phyloP scores from a whole-genome alignment of 2,888 invertebrate genomes.

The Synergus laeviventris region DNA sequence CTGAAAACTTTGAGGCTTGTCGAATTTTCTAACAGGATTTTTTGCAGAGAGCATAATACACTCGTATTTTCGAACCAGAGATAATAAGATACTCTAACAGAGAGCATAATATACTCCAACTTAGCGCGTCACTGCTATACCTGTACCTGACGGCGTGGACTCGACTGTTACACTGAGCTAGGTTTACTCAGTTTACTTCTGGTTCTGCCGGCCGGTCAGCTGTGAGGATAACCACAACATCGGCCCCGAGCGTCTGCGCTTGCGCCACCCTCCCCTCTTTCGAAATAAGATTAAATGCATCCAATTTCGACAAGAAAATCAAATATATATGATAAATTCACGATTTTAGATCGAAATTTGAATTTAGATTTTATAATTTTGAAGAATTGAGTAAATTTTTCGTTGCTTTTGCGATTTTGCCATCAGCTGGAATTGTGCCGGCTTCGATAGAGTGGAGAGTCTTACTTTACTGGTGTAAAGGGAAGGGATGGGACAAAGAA shows the following conservation, averaged over 20 bases:
- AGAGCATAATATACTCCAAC: slow-evolving; percentile 58
- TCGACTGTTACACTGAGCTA: background rate
- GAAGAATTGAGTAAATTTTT: background rate
- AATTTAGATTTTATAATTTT: background rate
- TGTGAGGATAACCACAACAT: slow-evolving; percentile 81
- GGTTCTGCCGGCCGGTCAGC: slow-evolving; percentile 72
- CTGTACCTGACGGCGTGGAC: background rate
- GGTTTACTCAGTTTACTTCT: too few relatives aligned
- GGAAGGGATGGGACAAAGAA: slow-evolving; percentile 18
- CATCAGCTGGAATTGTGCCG: slow-evolving; percentile 23
- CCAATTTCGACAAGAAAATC: background rate
- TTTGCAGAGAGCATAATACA: slow-evolving; percentile 60
- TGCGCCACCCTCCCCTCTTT: too few relatives aligned
- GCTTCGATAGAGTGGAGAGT: slow-evolving; percentile 10
- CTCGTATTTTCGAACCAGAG: slow-evolving; percentile 43
- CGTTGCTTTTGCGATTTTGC: background rate
- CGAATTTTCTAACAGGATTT: background rate
- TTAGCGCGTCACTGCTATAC: slow-evolving; percentile 54
- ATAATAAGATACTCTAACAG: slow-evolving; percentile 50
- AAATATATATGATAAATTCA: background rate
- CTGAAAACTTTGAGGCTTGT: slow-evolving; percentile 55
- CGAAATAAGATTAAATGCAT: slow-evolving; percentile 40
- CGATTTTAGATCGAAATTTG: background rate
- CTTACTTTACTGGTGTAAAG: background rate
- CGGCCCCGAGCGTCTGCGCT: too few relatives aligned